Conservation (phyloP, 1,140 invertebrate genomes). For the Centruroides sculpturatus region DNA sequence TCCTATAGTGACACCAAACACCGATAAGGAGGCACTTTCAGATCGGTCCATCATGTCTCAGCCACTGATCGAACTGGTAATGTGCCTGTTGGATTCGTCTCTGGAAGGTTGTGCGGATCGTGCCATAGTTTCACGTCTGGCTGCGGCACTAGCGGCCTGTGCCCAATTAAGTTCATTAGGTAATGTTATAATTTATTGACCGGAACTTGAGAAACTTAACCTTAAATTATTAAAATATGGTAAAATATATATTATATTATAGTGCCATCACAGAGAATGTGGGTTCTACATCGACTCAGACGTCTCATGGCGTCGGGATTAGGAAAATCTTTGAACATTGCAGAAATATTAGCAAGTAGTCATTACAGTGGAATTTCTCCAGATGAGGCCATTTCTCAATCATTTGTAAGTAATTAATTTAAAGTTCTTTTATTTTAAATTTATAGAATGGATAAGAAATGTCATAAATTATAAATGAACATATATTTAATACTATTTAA, state of each 20-base stretch:
- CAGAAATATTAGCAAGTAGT: not conserved
- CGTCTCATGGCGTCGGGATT: constrained; percentile 37
- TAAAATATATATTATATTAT: constrained; percentile 7
- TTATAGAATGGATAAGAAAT: too few species aligned
- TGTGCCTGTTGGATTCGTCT: constrained; percentile 65
- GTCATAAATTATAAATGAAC: too few species aligned
- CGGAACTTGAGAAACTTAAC: not conserved
- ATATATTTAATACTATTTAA: too few species aligned
- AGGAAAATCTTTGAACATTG: constrained; percentile 17
- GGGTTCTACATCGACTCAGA: constrained; percentile 61
- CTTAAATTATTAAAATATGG: too few species aligned
- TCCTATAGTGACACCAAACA: constrained; percentile 61
- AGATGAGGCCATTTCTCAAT: too few species aligned
- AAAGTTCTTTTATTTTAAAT: too few species aligned
- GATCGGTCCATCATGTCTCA: constrained; percentile 59
- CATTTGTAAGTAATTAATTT: too few species aligned
- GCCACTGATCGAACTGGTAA: constrained; percentile 79
- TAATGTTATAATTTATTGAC: constrained; percentile 23
- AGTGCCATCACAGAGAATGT: constrained; percentile 61
- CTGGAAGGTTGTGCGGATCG: constrained; percentile 42
- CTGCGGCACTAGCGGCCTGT: constrained; percentile 72
- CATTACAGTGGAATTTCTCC: too few species aligned
- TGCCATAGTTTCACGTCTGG: constrained; percentile 50
- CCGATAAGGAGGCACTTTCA: constrained; percentile 42
- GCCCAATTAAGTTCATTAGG: constrained; percentile 68